Evolutionary conservation across 1,140 invertebrate genomes (phyloP), one percentile per base, ranked within the genome.

Genomic region (Pogonus chalceus): DNA sequence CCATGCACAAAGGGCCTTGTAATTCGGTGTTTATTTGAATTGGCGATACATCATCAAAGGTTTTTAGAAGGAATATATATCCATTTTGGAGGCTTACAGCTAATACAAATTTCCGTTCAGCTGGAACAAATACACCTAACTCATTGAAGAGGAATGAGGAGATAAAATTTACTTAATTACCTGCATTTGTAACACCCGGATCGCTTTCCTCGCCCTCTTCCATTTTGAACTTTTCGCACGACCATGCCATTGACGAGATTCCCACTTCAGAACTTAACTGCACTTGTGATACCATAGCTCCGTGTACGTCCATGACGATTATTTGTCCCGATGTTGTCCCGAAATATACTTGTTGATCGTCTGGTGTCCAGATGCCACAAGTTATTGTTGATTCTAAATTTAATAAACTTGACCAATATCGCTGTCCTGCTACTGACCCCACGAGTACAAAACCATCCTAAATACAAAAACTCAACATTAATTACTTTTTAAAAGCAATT

Each of bases 321-420:
- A 96, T 82, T 68, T 94, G 90, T 0, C 92, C 92, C 53, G 88
- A 86, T 1, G 88, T 92, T 14, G 92, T 96, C 20, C 93, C 93
- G 69, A 98, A 92, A 74, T 96, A 93, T 20, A 97, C 93, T 74
- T 96, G 92, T 68, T 93, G 88, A 74, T 98, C 95, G 69, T 96
- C 92, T 0, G 96, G 95, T 7, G 93, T 93, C 95, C 96, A 99
- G 63, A 94, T 90, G 21, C 94, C 95, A 69, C 93, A 96, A 0
- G 90, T 94, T 60, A 98, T 96, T 22, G 85, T 87, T 12, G 90
- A 86, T 64, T 96, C 90, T 53, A 96, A 74, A 63, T 94, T 94
- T 23, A 98, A 74, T 87, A 96, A 95, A 18, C 94, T 95, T 2
- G 94, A 97, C 96, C 96, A 99, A 71, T 98, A 97, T 0, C 96